A percentile compares a stretch with the other conserved stretches of the same genome.
Evolutionary conservation across 2,888 invertebrate genomes (phyloP).

Genomic region (Nasonovia ribisnigri): DNA sequence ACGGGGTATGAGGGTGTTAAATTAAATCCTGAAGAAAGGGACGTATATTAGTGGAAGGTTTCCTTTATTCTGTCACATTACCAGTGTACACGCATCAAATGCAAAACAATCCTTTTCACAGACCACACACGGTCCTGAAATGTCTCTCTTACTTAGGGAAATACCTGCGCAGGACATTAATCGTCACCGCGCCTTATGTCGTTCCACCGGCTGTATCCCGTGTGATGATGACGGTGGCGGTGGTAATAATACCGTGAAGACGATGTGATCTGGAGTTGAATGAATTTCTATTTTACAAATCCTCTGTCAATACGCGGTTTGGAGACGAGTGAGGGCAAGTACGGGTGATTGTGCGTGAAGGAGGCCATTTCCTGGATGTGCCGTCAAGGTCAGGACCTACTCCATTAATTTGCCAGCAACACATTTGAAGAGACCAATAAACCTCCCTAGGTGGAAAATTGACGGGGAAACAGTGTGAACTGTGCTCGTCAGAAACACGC

Average conservation of each 20-base stretch:
- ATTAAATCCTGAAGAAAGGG: constrained; percentile 25
- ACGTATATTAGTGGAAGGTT: background rate
- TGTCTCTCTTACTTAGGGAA: background rate
- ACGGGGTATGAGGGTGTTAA: background rate
- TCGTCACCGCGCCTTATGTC: background rate
- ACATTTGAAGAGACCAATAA: background rate
- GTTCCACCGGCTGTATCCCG: background rate
- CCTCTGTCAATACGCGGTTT: background rate
- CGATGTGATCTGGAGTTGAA: background rate
- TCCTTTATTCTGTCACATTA: constrained; percentile 15
- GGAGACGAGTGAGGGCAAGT: background rate
- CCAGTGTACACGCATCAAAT: background rate
- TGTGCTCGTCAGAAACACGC: background rate
- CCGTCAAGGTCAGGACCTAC: background rate
- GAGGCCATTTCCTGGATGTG: background rate
- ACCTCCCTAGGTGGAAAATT: background rate
- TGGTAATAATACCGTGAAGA: background rate
- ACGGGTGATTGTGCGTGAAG: background rate
- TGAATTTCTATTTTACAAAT: background rate
- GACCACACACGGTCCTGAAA: background rate
- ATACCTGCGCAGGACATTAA: background rate
- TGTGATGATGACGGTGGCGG: background rate
- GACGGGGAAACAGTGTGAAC: background rate
- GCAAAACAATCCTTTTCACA: constrained; percentile 2
- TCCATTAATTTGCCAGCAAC: background rate